A percentile compares a stretch with the other conserved stretches of the same genome.
Conservation (phyloP, 2,797 vertebrate genomes). For the Clarias platycephalus region DNA sequence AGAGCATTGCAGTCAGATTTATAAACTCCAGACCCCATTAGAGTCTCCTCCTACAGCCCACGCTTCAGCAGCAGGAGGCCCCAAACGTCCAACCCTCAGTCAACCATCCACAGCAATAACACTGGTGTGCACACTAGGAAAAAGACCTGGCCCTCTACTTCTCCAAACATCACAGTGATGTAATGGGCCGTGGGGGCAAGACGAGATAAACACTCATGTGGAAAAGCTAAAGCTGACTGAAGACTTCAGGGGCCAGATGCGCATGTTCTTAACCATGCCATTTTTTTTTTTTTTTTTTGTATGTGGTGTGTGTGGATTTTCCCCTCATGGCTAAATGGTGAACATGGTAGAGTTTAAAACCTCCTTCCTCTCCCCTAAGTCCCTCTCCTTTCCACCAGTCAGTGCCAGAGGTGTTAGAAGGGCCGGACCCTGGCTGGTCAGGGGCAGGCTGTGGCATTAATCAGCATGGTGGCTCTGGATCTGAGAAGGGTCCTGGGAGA, state of each 20-base stretch:
- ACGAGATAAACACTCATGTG: constrained; percentile 38
- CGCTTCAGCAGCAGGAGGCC: constrained; percentile 58
- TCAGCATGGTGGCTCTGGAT: constrained; percentile 76
- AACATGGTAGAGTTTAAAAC: constrained; percentile 68
- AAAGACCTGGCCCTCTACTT: constrained; percentile 32
- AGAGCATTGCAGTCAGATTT: constrained; percentile 64
- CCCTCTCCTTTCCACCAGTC: constrained; percentile 62
- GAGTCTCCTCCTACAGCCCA: constrained; percentile 55
- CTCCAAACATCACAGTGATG: constrained; percentile 44
- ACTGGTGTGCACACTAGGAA: constrained; percentile 34
- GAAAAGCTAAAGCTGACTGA: constrained; percentile 35
- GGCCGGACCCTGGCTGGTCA: constrained; percentile 59
- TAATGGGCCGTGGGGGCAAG: constrained; percentile 38
- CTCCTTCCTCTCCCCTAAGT: constrained; percentile 62
- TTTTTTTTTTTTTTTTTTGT: constrained; percentile 31
- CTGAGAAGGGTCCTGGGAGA: constrained; percentile 77
- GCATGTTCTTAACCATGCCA: constrained; percentile 18
- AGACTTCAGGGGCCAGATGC: constrained; percentile 25
- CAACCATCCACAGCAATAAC: constrained; percentile 52
- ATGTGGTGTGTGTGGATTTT: neutral
- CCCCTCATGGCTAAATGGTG: constrained; percentile 32
- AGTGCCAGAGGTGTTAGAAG: constrained; percentile 67
- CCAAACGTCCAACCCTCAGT: constrained; percentile 35
- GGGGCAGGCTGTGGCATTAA: constrained; percentile 76
- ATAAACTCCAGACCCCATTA: constrained; percentile 64